Conservation (phyloP, 1,140 invertebrate genomes). For the Lasioglossum albipes region DNA sequence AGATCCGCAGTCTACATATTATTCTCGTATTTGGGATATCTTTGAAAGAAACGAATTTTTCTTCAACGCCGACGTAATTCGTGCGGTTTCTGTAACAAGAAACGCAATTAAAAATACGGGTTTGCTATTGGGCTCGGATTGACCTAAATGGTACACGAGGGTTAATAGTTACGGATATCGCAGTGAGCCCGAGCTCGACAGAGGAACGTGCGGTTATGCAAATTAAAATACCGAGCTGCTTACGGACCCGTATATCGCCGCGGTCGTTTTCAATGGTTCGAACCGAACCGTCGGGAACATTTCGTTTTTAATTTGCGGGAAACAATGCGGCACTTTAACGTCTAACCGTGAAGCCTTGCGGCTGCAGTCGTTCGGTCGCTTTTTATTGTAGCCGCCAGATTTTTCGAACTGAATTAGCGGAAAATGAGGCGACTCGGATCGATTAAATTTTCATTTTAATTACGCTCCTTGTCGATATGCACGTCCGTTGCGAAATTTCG, state of each 20-base stretch:
- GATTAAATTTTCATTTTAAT: too few species aligned
- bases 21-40: too few species aligned
- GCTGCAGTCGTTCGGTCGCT: background rate
- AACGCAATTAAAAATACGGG: too few species aligned
- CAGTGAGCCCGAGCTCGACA: background rate
- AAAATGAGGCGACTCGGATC: background rate
- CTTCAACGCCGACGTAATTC: too few species aligned
- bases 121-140: too few species aligned
- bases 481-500: too few species aligned
- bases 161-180: background rate
- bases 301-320: slow-evolving; percentile 26
- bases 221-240: slow-evolving; percentile 12
- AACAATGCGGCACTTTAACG: slow-evolving; percentile 14
- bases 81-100: too few species aligned
- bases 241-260: background rate
- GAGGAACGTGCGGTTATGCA: background rate
- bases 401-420: background rate
- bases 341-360: background rate
- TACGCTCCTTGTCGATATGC: too few species aligned
- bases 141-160: background rate
- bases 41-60: too few species aligned
- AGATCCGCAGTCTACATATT: too few species aligned
- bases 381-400: too few species aligned
- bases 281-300: background rate
- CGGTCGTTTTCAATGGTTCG: background rate